phyloP scores from a whole-genome alignment of 2,888 invertebrate species.

The Hydrotaea diabolus region DNA sequence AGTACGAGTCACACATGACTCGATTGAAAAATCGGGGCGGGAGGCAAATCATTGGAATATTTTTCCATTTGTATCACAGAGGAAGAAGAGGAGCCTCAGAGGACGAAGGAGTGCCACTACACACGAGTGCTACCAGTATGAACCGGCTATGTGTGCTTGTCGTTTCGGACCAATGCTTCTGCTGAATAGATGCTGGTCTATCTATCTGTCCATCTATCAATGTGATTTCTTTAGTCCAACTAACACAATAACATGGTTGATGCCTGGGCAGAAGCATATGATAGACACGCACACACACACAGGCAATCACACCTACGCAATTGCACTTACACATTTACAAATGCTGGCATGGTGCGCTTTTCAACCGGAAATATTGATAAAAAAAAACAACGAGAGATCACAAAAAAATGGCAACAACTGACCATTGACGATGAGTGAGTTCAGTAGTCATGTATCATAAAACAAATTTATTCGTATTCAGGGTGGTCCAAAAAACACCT shows the following conservation, averaged over 20 bases:
- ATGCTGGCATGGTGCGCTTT: neutral
- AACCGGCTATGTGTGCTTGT: neutral
- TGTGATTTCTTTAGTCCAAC: constrained; percentile 6
- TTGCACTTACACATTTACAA: neutral
- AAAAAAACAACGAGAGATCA: neutral
- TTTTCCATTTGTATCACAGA: too few species aligned
- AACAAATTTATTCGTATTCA: neutral
- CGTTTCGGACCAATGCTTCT: constrained; percentile 4
- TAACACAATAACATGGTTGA: neutral
- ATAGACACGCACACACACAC: neutral
- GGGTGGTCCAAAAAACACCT: too few species aligned
- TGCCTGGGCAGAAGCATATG: neutral
- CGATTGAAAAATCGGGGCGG: neutral
- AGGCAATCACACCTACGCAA: neutral
- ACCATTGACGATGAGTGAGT: neutral
- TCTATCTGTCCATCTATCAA: neutral
- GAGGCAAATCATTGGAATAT: too few species aligned
- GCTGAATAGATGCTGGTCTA: constrained; percentile 21
- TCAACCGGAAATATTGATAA: constrained; percentile 61
- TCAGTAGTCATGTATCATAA: neutral
- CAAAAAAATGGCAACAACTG: too few species aligned
- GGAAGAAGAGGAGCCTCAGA: too few species aligned
- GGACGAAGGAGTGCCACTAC: too few species aligned
- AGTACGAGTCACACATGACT: neutral
- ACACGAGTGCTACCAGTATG: neutral